These are phyloP conservation scores for Anomalospiza imberbis DNA, from an alignment of 2,797 vertebrate genomes.

Conservation along the genomic window DNA sequence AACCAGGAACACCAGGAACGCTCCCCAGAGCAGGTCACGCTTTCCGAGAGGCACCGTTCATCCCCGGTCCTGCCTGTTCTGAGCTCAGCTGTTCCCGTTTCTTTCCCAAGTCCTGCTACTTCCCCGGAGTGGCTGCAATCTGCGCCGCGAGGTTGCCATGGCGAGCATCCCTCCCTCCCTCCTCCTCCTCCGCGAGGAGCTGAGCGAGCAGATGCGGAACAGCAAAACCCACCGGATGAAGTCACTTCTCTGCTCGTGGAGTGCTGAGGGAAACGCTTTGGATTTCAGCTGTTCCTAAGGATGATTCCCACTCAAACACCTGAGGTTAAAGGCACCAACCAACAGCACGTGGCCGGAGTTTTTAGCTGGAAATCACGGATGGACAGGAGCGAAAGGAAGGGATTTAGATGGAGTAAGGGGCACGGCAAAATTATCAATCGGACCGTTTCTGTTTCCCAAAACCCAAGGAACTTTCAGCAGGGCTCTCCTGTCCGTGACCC, in stretches of 20 bases:
- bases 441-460: not conserved
- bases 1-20: not conserved
- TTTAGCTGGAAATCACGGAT: not conserved
- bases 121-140: slow-evolving; percentile 55
- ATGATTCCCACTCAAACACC: not conserved
- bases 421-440: not conserved
- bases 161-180: slow-evolving; percentile 52
- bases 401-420: not conserved
- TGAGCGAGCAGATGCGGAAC: slow-evolving; percentile 51
- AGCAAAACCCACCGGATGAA: slow-evolving; percentile 42
- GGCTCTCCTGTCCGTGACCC: rapidly evolving
- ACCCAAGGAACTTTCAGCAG: not conserved
- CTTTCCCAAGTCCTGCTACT: slow-evolving; percentile 67
- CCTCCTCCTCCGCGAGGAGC: slow-evolving; percentile 40
- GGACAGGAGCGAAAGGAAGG: not conserved
- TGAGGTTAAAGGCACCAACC: not conserved
- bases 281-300: not conserved
- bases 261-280: not conserved
- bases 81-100: not conserved
- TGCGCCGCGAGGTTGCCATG: slow-evolving; percentile 74
- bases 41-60: not conserved
- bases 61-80: rapidly evolving
- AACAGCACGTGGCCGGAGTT: not conserved
- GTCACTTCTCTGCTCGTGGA: not conserved
- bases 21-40: not conserved